Evolutionary conservation across 2,888 invertebrate genomes (phyloP).

Genomic region (Pseudolycoriella hygida): DNA sequence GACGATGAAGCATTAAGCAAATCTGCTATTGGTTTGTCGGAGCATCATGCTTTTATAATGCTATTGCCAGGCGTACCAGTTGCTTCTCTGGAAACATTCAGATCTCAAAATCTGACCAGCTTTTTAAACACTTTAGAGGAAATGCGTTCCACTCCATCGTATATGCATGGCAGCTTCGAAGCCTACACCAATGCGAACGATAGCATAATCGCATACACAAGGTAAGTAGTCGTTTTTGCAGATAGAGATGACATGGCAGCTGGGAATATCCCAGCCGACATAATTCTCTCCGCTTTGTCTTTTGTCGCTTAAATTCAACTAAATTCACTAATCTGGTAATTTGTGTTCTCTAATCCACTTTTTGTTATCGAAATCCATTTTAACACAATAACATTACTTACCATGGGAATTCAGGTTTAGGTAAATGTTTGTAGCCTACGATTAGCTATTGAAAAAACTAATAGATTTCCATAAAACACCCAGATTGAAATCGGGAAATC

Average conservation of each 20-base stretch:
- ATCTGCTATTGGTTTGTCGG: slow-evolving; percentile 17
- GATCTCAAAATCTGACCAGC: slow-evolving; percentile 14
- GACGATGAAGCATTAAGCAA: slow-evolving; percentile 13
- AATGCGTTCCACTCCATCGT: slow-evolving; percentile 36
- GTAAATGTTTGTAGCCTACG: too few species aligned
- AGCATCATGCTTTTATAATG: slow-evolving; percentile 47
- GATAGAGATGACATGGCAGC: too few species aligned
- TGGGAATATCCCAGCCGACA: too few species aligned
- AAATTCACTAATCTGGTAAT: too few species aligned
- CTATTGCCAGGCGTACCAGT: slow-evolving; percentile 67
- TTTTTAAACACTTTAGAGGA: slow-evolving; percentile 20
- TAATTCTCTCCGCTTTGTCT: too few species aligned
- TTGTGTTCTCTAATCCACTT: too few species aligned
- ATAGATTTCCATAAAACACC: slow-evolving; percentile 9
- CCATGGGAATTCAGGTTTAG: too few species aligned
- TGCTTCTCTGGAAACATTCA: slow-evolving; percentile 23
- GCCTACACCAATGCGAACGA: slow-evolving; percentile 30
- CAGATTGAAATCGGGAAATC: slow-evolving; percentile 56
- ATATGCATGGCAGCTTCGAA: slow-evolving; percentile 41
- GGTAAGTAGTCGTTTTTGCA: slow-evolving; percentile 34
- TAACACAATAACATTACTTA: too few species aligned
- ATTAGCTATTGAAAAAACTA: too few species aligned
- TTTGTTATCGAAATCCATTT: too few species aligned
- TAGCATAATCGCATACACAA: slow-evolving; percentile 45
- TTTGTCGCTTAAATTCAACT: too few species aligned